Evolutionary conservation across 1,140 invertebrate species (phyloP).

Genomic region (Trichonephila clavata): DNA sequence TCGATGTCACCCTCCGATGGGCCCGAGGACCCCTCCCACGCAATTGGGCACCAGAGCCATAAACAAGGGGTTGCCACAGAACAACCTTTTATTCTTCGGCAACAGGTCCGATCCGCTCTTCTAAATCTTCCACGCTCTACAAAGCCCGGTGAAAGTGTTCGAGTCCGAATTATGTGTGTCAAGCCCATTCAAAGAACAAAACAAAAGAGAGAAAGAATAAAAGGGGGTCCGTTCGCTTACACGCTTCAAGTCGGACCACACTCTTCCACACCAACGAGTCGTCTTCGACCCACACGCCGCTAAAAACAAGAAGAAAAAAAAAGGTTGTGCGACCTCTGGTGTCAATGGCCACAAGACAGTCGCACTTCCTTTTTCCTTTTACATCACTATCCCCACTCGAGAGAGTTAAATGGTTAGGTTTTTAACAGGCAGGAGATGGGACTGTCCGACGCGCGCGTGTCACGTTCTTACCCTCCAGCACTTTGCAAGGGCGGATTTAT

Average conservation of each 20-base stretch:
- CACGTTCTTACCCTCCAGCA: neutral
- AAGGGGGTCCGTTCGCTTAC: conserved; percentile 2
- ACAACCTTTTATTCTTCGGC: conserved; percentile 44
- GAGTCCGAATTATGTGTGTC: conserved; percentile 69
- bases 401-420: conserved; percentile 31
- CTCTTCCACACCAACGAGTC: neutral
- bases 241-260: conserved; percentile 2
- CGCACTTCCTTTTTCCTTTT: conserved; percentile 51
- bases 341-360: conserved; percentile 65
- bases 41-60: conserved; percentile 47
- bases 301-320: conserved; percentile 12
- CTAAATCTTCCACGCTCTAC: conserved; percentile 74
- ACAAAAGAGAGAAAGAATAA: neutral
- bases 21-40: conserved; percentile 50
- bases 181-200: conserved; percentile 11
- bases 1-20: conserved; percentile 62
- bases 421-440: neutral
- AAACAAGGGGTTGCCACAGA: conserved; percentile 34
- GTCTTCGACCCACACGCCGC: conserved; percentile 23
- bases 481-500: neutral
- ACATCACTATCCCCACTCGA: neutral
- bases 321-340: conserved; percentile 16
- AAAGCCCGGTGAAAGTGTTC: conserved; percentile 69
- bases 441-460: neutral
- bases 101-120: conserved; percentile 67